These are phyloP conservation scores for Cirrhinus molitorella DNA, from an alignment of 2,797 vertebrate species.

Conservation along the genomic window DNA sequence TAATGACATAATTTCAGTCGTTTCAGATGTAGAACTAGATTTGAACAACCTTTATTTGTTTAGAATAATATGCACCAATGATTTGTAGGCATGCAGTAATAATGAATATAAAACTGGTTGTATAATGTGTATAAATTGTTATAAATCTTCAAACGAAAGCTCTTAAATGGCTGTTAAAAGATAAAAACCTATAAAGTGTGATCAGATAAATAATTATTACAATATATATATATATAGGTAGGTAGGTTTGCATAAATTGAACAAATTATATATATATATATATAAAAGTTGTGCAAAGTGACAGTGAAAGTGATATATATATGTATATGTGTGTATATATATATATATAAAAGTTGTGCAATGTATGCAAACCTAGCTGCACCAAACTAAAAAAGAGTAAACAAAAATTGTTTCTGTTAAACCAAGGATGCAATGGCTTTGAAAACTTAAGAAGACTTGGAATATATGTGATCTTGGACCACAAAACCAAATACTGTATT, in stretches of 20 bases:
- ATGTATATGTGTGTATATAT: too few relatives aligned
- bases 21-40: neutral
- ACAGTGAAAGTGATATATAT: too few relatives aligned
- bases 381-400: neutral
- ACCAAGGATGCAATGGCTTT: neutral
- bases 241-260: too few relatives aligned
- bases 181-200: neutral
- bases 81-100: neutral
- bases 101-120: neutral
- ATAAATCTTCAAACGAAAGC: neutral
- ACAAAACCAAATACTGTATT: too few relatives aligned
- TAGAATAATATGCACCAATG: neutral
- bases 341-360: too few relatives aligned
- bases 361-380: neutral
- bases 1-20: too few relatives aligned
- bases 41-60: neutral
- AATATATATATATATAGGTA: too few relatives aligned
- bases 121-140: neutral
- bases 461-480: too few relatives aligned
- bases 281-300: too few relatives aligned
- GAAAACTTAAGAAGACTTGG: too few relatives aligned
- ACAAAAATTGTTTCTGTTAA: neutral
- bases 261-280: too few relatives aligned
- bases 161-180: neutral
- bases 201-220: neutral